Evolutionary conservation across 1,140 invertebrate species (phyloP), one percentile per base, ranked within the genome.

Genomic region (Parapsyche elsis): DNA sequence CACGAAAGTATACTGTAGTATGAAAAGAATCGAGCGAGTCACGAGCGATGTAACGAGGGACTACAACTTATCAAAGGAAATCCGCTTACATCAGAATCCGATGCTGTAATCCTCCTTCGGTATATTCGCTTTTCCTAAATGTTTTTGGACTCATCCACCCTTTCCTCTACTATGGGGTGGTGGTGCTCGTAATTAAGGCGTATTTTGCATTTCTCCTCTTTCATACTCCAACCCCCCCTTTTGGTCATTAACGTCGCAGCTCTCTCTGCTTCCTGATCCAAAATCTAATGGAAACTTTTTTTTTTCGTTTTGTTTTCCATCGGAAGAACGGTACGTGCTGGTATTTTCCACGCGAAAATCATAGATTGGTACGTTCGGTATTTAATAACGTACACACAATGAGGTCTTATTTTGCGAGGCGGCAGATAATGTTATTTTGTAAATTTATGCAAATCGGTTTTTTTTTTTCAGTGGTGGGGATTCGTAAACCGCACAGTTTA

Each of bases 401-500:
- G 57, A 61, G 57, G 57, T 38, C 30, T 38, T 38, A 38, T 38
- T 38, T 38, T 1, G 1, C 30, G 30, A 7, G 10, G 71, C 38
- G 1, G 45, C 44, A 30, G 74, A 76, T 76, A 49, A 59, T 76
- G 46, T 59, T 76, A 23, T 76, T 76, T 57, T n/a, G 12, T 16
- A 76, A 76, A 76, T 76, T 76, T 76, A 76, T 76, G 74, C 23
- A 76, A 76, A 76, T 76, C 57, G 74, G 57, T 76, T 59, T 49
- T 76, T 76, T 76, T 76, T 74, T 74, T 44, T 38, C 14, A 38
- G 30, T 4, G 30, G 30, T 38, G 30, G 30, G 14, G 64, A 38
- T 70, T 79, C 67, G 64, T 73, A 79, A 79, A 79, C 67, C 49
- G 78, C 38, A 73, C 67, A 79, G 71, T 71, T 80, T 61, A 67